Evolutionary conservation across 2,113 vertebrate genomes (phyloP).

Genomic region (Erythrocercus mccallii): DNA sequence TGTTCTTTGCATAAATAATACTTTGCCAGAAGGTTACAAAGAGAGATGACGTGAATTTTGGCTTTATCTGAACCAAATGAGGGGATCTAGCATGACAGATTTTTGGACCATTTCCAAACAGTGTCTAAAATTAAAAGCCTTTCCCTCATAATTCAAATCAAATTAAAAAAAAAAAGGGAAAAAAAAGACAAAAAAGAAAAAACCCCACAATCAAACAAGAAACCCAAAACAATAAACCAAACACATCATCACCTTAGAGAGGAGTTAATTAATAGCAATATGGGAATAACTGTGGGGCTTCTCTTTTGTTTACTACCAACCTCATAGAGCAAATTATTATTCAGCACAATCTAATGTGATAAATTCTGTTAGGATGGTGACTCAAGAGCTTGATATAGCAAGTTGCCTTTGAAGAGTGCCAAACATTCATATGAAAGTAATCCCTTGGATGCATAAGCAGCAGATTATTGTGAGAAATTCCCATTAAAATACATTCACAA

Average conservation of each 20-base stretch:
- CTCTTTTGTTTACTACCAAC: background rate
- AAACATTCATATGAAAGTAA: background rate
- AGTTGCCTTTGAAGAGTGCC: background rate
- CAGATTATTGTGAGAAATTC: conserved; percentile 17
- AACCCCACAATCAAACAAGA: background rate
- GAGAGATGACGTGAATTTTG: background rate
- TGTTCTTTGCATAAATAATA: background rate
- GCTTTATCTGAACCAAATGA: background rate
- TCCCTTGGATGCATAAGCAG: background rate
- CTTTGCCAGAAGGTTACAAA: background rate
- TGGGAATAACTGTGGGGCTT: background rate
- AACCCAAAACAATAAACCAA: background rate
- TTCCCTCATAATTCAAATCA: background rate
- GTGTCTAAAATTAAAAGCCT: background rate
- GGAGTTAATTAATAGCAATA: background rate
- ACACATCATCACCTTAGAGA: background rate
- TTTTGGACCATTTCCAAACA: background rate
- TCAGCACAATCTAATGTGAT: background rate
- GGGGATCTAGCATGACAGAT: background rate
- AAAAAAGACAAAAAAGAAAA: too few species aligned
- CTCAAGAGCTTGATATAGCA: background rate
- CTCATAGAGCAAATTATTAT: background rate
- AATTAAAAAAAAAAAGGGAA: background rate
- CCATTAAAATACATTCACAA: background rate
- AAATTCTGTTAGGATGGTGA: background rate